Evolutionary conservation across 2,888 invertebrate species (phyloP).

Genomic region (Lucinisca nassula): DNA sequence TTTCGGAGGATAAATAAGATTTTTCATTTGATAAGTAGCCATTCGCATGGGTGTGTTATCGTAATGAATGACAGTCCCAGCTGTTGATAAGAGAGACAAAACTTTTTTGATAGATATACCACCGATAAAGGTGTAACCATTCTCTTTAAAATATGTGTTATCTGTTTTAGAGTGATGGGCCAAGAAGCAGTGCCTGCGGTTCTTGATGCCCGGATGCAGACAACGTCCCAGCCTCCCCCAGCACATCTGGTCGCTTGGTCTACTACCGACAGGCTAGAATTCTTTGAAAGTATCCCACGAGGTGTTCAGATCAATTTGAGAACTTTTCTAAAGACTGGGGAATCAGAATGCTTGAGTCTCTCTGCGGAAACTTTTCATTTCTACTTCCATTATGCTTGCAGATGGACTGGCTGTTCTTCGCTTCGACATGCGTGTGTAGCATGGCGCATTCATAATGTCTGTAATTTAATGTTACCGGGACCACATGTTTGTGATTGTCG

Average conservation of each 20-base stretch:
- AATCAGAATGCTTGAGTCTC: neutral
- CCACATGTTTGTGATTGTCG: neutral
- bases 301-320: neutral
- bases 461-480: neutral
- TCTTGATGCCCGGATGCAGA: too few species aligned
- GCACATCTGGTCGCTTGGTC: neutral
- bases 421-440: neutral
- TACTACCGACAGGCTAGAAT: neutral
- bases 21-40: too few species aligned
- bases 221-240: too few species aligned
- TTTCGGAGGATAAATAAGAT: too few species aligned
- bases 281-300: neutral
- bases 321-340: neutral
- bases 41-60: too few species aligned
- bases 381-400: neutral
- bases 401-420: neutral
- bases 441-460: neutral
- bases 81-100: too few species aligned
- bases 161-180: too few species aligned
- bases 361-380: neutral
- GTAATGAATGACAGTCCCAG: too few species aligned
- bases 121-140: too few species aligned
- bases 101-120: too few species aligned
- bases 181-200: too few species aligned
- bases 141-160: too few species aligned